Percentiles rank a stretch among this genome's conserved stretches.
Conservation (phyloP, 2,797 vertebrate genomes). For the Orientallactaga sibirica region DNA sequence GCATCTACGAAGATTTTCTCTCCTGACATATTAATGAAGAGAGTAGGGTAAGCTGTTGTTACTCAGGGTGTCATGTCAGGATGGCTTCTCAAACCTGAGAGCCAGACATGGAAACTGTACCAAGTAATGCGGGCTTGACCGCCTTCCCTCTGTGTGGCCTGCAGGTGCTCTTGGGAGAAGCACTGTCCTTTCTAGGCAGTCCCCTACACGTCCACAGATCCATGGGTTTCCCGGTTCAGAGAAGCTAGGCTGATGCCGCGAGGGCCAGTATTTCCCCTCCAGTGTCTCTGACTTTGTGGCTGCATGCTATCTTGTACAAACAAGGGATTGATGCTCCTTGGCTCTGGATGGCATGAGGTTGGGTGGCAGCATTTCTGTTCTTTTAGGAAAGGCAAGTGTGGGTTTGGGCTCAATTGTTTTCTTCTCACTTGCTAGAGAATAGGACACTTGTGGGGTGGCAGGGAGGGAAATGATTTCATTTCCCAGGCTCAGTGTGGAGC, state of each 20-base stretch:
- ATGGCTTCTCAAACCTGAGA: neutral
- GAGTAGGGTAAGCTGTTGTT: neutral
- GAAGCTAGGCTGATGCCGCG: neutral
- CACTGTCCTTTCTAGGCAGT: neutral
- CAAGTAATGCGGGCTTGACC: neutral
- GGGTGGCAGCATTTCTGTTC: neutral
- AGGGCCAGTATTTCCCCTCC: neutral
- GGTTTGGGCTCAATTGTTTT: neutral
- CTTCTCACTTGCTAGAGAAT: constrained; percentile 10
- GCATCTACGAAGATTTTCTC: constrained; percentile 23
- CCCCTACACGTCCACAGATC: neutral
- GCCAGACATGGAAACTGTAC: neutral
- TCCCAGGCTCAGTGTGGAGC: neutral
- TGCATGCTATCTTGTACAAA: neutral
- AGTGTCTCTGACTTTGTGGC: neutral
- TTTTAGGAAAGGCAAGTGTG: neutral
- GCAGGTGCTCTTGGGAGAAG: neutral
- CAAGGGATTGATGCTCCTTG: neutral
- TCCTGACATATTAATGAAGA: neutral
- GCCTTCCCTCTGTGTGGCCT: neutral
- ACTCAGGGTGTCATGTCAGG: neutral
- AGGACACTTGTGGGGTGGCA: neutral
- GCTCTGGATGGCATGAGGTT: neutral
- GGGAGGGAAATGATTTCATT: constrained; percentile 34
- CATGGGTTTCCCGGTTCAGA: constrained; percentile 3